Percentiles rank a stretch among this genome's conserved stretches.
Evolutionary conservation across 2,888 invertebrate species (phyloP).

Genomic region (Cheilosia impressa): DNA sequence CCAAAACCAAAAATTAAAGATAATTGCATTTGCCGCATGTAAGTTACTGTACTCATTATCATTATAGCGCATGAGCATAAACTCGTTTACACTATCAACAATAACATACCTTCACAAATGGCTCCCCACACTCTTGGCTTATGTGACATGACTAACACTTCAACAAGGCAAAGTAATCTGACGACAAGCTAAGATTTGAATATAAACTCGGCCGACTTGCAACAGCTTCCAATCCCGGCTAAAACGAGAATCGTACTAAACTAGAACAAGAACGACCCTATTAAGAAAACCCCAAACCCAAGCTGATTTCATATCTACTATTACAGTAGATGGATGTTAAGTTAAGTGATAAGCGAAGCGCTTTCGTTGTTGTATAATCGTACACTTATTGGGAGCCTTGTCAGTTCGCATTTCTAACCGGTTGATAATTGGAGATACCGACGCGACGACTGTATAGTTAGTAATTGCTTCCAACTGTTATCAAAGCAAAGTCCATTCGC

Average conservation of each 20-base stretch:
- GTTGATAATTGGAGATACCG: conserved; percentile 1
- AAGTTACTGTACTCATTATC: background rate
- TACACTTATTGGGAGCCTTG: background rate
- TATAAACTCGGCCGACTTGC: background rate
- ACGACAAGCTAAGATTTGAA: background rate
- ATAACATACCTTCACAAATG: conserved; percentile 75
- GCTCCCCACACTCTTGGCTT: conserved; percentile 78
- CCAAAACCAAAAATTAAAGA: background rate
- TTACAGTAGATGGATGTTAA: background rate
- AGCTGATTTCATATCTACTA: background rate
- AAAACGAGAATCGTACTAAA: conserved; percentile 27
- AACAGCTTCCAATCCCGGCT: conserved; percentile 11
- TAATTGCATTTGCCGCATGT: background rate
- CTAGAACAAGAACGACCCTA: background rate
- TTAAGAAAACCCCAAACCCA: background rate
- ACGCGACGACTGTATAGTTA: background rate
- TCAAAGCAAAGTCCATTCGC: background rate
- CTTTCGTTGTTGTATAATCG: background rate
- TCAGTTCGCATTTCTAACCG: background rate
- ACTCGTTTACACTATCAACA: background rate
- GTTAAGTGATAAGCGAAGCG: background rate
- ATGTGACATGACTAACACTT: conserved; percentile 63
- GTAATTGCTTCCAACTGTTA: conserved; percentile 4
- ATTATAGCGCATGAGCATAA: too few relatives aligned
- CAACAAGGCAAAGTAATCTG: background rate